These are phyloP conservation scores for Thecocarcelia acutangulata DNA, from an alignment of 2,888 invertebrate genomes.

Conservation along the genomic window DNA sequence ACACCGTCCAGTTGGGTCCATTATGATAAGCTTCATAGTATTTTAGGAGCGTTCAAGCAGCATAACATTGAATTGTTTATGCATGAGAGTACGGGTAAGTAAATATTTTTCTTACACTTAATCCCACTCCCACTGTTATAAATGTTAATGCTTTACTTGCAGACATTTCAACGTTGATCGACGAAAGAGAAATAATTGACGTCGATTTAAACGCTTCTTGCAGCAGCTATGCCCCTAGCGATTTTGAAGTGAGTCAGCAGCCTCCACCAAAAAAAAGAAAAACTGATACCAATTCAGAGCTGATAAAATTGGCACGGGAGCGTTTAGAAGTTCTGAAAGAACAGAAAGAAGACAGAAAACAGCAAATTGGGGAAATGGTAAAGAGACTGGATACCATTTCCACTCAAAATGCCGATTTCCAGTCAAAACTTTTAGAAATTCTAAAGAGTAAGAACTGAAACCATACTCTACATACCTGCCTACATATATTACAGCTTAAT, in stretches of 20 bases:
- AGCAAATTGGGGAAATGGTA: not conserved
- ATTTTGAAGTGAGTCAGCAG: not conserved
- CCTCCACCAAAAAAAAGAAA: not conserved
- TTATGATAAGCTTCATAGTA: too few relatives aligned
- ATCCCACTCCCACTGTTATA: too few relatives aligned
- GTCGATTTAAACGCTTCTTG: not conserved
- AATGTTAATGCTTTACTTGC: too few relatives aligned
- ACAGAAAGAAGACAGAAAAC: not conserved
- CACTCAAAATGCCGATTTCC: conserved; percentile 3
- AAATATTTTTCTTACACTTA: not conserved
- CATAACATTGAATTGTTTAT: not conserved
- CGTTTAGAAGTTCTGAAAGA: not conserved
- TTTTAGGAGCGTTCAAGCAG: not conserved
- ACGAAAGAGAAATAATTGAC: not conserved
- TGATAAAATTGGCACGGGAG: not conserved
- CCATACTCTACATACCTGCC: too few relatives aligned
- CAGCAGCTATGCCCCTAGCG: not conserved
- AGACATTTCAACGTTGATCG: not conserved
- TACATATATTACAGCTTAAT: too few relatives aligned
- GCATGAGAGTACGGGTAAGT: conserved; percentile 9
- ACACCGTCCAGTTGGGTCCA: not conserved
- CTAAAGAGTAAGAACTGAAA: too few relatives aligned
- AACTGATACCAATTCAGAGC: not conserved
- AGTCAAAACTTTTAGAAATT: not conserved
- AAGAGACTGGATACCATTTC: not conserved